Conservation (phyloP, 2,113 vertebrate species). For the Hiodon tergisus region DNA sequence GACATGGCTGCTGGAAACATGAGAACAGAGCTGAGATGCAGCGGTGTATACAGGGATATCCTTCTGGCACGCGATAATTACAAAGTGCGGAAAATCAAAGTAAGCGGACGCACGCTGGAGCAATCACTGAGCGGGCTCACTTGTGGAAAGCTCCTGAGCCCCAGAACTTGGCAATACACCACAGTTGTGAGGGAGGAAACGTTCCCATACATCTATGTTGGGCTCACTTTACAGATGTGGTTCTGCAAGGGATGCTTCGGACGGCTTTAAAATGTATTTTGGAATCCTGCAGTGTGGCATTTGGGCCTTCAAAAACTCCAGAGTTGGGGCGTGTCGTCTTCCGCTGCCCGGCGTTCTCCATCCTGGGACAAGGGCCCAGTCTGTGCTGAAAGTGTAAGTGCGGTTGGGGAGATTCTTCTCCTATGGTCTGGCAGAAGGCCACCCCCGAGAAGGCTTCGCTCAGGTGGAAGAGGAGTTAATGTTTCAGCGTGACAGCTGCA, state of each 20-base stretch:
- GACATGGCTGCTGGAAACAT: conserved; percentile 3
- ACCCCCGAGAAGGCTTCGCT: conserved; percentile 18
- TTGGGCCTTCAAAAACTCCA: background rate
- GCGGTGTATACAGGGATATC: background rate
- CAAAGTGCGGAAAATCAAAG: background rate
- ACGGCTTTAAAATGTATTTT: conserved; percentile 4
- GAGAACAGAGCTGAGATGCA: conserved; percentile 4
- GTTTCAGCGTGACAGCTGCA: conserved; percentile 46
- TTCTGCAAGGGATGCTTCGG: conserved; percentile 8
- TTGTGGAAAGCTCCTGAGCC: background rate
- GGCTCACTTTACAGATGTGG: conserved; percentile 22
- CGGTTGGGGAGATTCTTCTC: conserved; percentile 3
- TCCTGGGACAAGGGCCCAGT: background rate
- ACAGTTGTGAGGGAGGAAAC: conserved; percentile 6
- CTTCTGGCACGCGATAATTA: background rate
- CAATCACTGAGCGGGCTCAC: background rate
- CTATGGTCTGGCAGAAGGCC: conserved; percentile 32
- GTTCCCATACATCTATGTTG: conserved; percentile 15
- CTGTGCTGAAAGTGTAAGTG: background rate
- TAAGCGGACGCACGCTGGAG: background rate
- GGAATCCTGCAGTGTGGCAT: background rate
- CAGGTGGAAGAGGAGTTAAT: conserved; percentile 38
- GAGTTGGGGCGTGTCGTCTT: background rate
- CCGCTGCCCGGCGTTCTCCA: background rate
- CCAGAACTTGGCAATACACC: background rate